Conservation (phyloP, 2,797 vertebrate species). For the Manis pentadactyla region DNA sequence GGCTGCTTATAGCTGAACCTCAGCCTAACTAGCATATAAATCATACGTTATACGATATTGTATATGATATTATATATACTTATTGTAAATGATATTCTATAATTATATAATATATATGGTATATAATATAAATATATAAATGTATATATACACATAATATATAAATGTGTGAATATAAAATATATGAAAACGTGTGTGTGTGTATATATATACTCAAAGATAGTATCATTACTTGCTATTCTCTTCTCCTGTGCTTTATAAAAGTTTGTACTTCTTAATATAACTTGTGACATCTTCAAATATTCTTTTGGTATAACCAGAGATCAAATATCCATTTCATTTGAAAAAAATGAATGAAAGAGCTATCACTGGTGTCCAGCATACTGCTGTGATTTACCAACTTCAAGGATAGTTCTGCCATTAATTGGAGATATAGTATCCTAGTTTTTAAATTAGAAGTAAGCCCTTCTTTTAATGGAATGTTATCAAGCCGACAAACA, state of each 20-base stretch:
- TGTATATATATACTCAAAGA: background rate
- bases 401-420: background rate
- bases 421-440: background rate
- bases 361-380: background rate
- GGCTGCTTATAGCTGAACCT: background rate
- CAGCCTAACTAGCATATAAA: background rate
- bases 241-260: background rate
- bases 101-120: too few relatives aligned
- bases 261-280: background rate
- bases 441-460: background rate
- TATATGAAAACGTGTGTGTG: too few relatives aligned
- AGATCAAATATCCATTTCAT: background rate
- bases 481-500: background rate
- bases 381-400: background rate
- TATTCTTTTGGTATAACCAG: background rate
- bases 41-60: too few relatives aligned
- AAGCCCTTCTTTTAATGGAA: background rate
- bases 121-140: too few relatives aligned
- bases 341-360: background rate
- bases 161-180: too few relatives aligned
- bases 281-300: background rate
- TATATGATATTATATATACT: too few relatives aligned
- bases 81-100: too few relatives aligned
- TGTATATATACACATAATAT: background rate
- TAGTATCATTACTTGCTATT: background rate